phyloP scores from a whole-genome alignment of 2,888 invertebrate species.

The Campaea margaritaria region DNA sequence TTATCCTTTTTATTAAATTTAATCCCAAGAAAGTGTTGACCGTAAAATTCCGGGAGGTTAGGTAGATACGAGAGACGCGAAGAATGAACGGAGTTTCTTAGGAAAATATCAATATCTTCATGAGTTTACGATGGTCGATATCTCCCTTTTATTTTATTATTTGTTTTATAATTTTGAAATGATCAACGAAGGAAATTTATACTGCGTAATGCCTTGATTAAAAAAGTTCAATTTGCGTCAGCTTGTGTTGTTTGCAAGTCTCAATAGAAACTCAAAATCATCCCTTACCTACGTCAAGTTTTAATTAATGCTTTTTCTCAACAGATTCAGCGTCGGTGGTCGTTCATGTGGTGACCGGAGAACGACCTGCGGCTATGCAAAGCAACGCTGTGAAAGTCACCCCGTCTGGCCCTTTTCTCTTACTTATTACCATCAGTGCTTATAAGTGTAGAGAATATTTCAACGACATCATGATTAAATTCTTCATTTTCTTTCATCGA shows the following conservation, averaged over 20 bases:
- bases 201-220: background rate
- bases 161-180: conserved; percentile 17
- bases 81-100: conserved; percentile 42
- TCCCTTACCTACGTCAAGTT: background rate
- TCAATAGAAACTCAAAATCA: no score
- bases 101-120: conserved; percentile 20
- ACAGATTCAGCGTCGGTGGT: conserved; percentile 92
- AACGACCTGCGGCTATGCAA: conserved; percentile 88
- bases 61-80: conserved; percentile 39
- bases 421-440: conserved; percentile 28
- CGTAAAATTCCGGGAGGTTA: conserved; percentile 45
- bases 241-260: no score
- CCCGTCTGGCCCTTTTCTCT: conserved; percentile 17
- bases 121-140: conserved; percentile 40
- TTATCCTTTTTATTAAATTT: conserved; percentile 52
- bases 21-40: conserved; percentile 44
- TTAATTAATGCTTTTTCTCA: conserved; percentile 33
- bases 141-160: conserved; percentile 27
- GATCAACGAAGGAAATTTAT: background rate
- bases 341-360: conserved; percentile 93
- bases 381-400: conserved; percentile 53
- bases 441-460: conserved; percentile 38
- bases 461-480: conserved; percentile 41
- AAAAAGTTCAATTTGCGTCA: no score
- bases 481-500: conserved; percentile 47